These are phyloP conservation scores for Sterna hirundo DNA, from an alignment of 2,113 vertebrate genomes.

Conservation along the genomic window DNA sequence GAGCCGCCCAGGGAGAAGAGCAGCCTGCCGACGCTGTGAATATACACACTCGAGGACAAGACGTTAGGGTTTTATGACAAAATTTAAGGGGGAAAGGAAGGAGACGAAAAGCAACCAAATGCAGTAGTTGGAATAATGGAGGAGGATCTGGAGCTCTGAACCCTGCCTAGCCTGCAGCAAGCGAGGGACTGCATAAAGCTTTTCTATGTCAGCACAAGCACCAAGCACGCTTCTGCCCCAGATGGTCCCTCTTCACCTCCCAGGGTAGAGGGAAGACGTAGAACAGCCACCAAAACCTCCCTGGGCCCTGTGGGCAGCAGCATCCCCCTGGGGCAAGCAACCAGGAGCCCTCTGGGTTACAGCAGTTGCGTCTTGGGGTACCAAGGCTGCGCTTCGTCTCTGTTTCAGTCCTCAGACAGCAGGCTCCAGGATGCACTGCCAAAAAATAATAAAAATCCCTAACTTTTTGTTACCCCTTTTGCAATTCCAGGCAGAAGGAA, in stretches of 20 bases:
- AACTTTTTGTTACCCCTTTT: not conserved
- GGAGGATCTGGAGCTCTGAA: not conserved
- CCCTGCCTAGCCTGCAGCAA: not conserved
- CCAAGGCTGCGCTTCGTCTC: accelerated
- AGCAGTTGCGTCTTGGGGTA: accelerated
- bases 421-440: not conserved
- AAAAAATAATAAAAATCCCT: not conserved
- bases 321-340: not conserved
- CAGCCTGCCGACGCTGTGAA: not conserved
- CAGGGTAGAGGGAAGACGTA: not conserved
- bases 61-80: not conserved
- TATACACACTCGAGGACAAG: not conserved
- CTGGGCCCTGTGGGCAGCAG: not conserved
- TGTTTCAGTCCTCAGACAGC: not conserved
- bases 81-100: not conserved
- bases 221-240: not conserved
- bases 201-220: not conserved
- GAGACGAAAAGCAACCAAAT: not conserved
- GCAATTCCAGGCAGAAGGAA: not conserved
- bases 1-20: not conserved
- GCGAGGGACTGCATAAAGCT: accelerated
- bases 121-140: not conserved
- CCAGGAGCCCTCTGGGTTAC: not conserved
- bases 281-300: not conserved
- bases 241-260: not conserved